Conservation (phyloP, 35 echinoderm and acorn worm species). For the Acanthaster planci region DNA sequence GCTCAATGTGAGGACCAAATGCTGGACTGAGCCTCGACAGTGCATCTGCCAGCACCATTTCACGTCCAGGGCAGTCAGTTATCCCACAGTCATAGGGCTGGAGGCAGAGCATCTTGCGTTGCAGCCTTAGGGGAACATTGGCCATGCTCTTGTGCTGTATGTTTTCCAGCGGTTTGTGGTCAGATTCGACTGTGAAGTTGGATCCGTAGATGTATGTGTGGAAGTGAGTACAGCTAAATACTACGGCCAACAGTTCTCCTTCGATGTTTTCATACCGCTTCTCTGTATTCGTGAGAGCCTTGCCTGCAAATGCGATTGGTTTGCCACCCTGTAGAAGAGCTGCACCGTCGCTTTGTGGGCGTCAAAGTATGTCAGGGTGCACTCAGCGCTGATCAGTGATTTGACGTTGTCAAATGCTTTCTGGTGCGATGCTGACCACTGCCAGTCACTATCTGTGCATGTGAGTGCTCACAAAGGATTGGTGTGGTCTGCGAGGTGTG, state of each 20-base stretch:
- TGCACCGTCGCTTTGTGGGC: slow-evolving; percentile 9
- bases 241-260: slow-evolving; percentile 45
- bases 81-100: slow-evolving; percentile 46
- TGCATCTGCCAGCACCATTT: slow-evolving; percentile 60
- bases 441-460: slow-evolving; percentile 44
- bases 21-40: slow-evolving; percentile 48
- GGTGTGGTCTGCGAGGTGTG: slow-evolving; percentile 39
- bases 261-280: slow-evolving; percentile 44
- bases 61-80: slow-evolving; percentile 49
- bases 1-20: slow-evolving; percentile 46
- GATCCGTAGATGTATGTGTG: slow-evolving; percentile 63
- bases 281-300: slow-evolving; percentile 48
- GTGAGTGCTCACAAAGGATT: neutral
- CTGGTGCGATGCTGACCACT: slow-evolving; percentile 41
- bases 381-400: neutral
- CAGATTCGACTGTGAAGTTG: slow-evolving; percentile 57
- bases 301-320: slow-evolving; percentile 58
- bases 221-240: slow-evolving; percentile 61
- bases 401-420: slow-evolving; percentile 49
- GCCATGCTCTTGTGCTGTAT: slow-evolving; percentile 57
- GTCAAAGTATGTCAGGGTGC: slow-evolving; percentile 47
- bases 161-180: slow-evolving; percentile 67
- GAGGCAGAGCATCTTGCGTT: slow-evolving; percentile 51
- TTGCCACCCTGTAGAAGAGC: slow-evolving; percentile 43
- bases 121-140: slow-evolving; percentile 59